phyloP scores from a whole-genome alignment of 2,113 vertebrate genomes.

The Phoenicopterus ruber region DNA sequence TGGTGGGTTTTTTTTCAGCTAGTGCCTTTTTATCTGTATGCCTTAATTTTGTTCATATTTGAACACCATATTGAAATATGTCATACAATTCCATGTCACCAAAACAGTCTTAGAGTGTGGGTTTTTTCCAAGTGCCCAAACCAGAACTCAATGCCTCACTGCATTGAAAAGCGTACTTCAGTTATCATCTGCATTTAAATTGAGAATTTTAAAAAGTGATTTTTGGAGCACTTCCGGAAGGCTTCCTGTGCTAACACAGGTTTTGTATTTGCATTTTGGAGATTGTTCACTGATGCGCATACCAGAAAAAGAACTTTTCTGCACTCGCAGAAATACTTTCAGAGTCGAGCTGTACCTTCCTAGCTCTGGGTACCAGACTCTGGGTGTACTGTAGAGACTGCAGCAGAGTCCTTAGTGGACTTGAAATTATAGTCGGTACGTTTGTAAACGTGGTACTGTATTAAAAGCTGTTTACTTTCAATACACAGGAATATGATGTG shows the following conservation, averaged over 20 bases:
- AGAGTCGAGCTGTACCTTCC: neutral
- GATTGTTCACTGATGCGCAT: neutral
- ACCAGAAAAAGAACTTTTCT: neutral
- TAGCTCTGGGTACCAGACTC: neutral
- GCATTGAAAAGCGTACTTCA: neutral
- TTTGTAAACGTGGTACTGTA: neutral
- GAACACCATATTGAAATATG: neutral
- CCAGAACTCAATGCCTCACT: neutral
- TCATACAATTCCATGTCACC: neutral
- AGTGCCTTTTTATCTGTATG: slow-evolving; percentile 74
- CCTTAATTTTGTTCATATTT: slow-evolving; percentile 70
- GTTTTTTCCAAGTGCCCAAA: neutral
- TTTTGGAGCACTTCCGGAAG: neutral
- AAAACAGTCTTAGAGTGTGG: neutral
- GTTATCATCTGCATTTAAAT: neutral
- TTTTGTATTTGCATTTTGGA: neutral
- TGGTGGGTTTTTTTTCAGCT: slow-evolving; percentile 31
- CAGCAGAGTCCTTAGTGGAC: neutral
- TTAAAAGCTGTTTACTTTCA: neutral
- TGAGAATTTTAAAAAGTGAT: neutral
- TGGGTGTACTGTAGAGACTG: neutral
- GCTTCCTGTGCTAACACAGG: neutral
- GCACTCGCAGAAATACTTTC: neutral
- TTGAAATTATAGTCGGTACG: neutral
- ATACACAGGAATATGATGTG: neutral